Evolutionary conservation across 2,888 invertebrate genomes (phyloP).

Genomic region (Dinocampus coccinellae): DNA sequence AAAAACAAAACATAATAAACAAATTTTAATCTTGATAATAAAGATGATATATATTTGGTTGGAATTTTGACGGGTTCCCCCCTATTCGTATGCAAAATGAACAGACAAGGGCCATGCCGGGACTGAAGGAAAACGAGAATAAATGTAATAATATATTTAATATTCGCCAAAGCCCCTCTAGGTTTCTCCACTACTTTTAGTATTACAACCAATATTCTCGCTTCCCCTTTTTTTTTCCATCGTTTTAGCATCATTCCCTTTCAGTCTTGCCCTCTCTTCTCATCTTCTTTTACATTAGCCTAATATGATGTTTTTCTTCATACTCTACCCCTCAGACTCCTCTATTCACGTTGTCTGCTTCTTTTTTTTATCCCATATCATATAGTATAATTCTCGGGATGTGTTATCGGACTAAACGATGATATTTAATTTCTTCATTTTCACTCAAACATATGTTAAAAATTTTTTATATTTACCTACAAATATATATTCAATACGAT

Average conservation of each 20-base stretch:
- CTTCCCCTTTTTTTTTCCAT: slow-evolving; percentile 48
- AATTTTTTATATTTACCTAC: too few species aligned
- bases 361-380: slow-evolving; percentile 28
- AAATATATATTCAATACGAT: too few species aligned
- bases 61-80: slow-evolving; percentile 22
- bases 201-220: slow-evolving; percentile 68
- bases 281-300: slow-evolving; percentile 22
- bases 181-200: slow-evolving; percentile 61
- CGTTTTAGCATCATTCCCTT: slow-evolving; percentile 29
- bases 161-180: slow-evolving; percentile 63
- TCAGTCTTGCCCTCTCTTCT: slow-evolving; percentile 29
- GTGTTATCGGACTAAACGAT: too few species aligned
- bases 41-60: slow-evolving; percentile 23
- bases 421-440: too few species aligned
- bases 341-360: slow-evolving; percentile 15
- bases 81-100: slow-evolving; percentile 39
- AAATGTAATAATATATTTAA: slow-evolving; percentile 69
- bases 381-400: neutral
- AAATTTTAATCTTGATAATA: slow-evolving; percentile 4
- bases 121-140: slow-evolving; percentile 67
- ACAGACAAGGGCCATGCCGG: slow-evolving; percentile 49
- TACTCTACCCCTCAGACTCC: slow-evolving; percentile 6
- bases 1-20: too few species aligned
- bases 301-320: neutral
- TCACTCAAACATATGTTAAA: too few species aligned